Base-by-base conservation (phyloP, 1,140 invertebrate genomes). In the Nymphalis io region DNA sequence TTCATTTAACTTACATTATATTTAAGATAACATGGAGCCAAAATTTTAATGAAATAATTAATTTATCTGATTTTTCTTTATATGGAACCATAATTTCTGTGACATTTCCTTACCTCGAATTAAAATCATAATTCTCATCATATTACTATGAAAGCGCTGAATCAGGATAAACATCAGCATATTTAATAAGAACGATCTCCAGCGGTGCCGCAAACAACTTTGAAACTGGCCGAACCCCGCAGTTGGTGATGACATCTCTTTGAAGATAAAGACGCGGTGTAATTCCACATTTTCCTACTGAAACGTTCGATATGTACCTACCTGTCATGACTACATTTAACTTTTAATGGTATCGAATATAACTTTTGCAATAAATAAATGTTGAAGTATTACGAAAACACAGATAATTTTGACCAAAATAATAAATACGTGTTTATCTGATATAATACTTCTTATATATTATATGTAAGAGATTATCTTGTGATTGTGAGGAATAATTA, bases 241-340 rank as follows among this genome's bases (percentile, higher is more conserved):
- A 85, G 84, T 85, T 91, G 88, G 79, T 75, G 76, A 84, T 88
- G 89, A 91, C 88, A 88, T 91, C 89, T 85, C 89, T 91, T 91
- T 91, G 89, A 90, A 88, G 87, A 90, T 90, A 88, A 87, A 87
- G 86, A 87, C 79, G 82, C 77, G 74, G 88, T 83, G 88, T 90
- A 91, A 91, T 91, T 90, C 87, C 84, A 83, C 84, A 86, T 91
- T 89, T 89, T 89, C 89, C 78, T 83, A 74, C 78, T 73, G 67
- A 79, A 82, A 70, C 64, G 64, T 64, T 83, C 78, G 77, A 83
- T 86, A 82, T 83, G 78, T 88, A 83, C 80, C 78, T 82, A 74
- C 76, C 79, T 84, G 82, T 83, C 82, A 80, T 83, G 80, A 82
- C 71, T 73, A 70, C 60, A 87, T 85, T 89, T 87, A 84, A 87